phyloP scores from a whole-genome alignment of 1,140 invertebrate species.

The Penaeus chinensis region DNA sequence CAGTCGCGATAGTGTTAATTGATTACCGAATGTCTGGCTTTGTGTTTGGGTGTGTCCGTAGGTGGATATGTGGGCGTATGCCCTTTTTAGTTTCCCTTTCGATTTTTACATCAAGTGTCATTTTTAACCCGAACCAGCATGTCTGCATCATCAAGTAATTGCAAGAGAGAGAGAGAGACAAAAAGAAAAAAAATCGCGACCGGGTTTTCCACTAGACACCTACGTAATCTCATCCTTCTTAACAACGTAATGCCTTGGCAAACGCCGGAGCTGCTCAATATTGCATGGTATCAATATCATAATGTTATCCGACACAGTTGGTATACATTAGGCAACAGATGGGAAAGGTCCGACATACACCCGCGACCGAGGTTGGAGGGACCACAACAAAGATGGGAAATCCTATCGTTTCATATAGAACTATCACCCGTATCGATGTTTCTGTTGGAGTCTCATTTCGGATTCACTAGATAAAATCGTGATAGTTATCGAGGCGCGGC shows the following conservation, averaged over 20 bases:
- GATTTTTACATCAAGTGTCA: too few species aligned
- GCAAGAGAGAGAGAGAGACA: too few species aligned
- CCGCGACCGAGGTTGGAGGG: too few species aligned
- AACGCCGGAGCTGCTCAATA: constrained; percentile 3
- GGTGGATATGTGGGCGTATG: neutral
- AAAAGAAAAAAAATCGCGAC: too few species aligned
- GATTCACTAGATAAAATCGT: constrained; percentile 33
- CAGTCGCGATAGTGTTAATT: neutral
- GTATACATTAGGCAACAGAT: constrained; percentile 44
- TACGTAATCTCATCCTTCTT: too few species aligned
- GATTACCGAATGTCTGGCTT: neutral
- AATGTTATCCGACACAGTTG: constrained; percentile 39
- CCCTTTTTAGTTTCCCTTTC: too few species aligned
- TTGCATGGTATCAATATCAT: constrained; percentile 43
- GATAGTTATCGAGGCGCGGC: constrained; percentile 44
- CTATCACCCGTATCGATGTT: neutral
- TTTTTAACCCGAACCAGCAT: too few species aligned
- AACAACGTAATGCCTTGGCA: neutral
- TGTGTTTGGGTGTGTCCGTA: neutral
- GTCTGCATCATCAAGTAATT: too few species aligned
- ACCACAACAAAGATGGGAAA: too few species aligned
- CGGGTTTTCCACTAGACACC: too few species aligned
- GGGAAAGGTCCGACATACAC: neutral
- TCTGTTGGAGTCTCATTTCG: constrained; percentile 9
- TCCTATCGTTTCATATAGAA: too few species aligned